Evolutionary conservation across 2,797 vertebrate genomes (phyloP), one percentile per base, ranked within the genome.

Genomic region (Notoglanidium macrostoma): DNA sequence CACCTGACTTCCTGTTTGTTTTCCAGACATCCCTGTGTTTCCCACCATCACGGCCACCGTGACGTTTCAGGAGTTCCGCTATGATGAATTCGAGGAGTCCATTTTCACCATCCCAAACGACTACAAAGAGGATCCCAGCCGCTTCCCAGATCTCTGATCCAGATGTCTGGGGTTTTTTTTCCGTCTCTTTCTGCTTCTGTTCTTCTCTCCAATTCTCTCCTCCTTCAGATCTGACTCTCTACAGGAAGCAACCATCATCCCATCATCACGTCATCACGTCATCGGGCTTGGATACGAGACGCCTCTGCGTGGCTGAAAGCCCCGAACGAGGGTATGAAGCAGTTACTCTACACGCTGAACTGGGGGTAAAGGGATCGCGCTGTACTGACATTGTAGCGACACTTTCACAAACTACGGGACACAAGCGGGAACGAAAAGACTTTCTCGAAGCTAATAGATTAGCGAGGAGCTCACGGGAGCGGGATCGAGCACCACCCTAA

Each of bases 41-140:
- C 98, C 98, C 54, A 99, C 98, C 55, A 99, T 99, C 96, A 99
- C 98, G 61, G 98, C 98, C 94, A 99, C 98, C 73, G 98, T 99
- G 94, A 99, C 98, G 0, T 99, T 99, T 93, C 98, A 99, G 95
- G 98, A 99, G 95, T 99, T 99, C 91, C 98, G 97, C 44, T 98
- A 98, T 1, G 97, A 98, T n/a, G 95, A 97, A 85, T 99, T 99
- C 63, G 96, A 98, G 0, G 93, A 95, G 68, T 96, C 96, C 80
- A 98, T 99, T 92, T 99, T 99, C 93, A 97, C 95, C 70, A 96
- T 99, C 93, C 98, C 98, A n/a, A 97, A 94, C 8, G 97, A 99
- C 82, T 99, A 98, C 94, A 99, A 98, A 94, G 98, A 99, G 93
- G 98, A 99, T 91, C 98, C 98, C 1, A 99, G 97, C 93, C 97